phyloP scores from a whole-genome alignment of 2,113 vertebrate genomes.

The Butorides virescens region DNA sequence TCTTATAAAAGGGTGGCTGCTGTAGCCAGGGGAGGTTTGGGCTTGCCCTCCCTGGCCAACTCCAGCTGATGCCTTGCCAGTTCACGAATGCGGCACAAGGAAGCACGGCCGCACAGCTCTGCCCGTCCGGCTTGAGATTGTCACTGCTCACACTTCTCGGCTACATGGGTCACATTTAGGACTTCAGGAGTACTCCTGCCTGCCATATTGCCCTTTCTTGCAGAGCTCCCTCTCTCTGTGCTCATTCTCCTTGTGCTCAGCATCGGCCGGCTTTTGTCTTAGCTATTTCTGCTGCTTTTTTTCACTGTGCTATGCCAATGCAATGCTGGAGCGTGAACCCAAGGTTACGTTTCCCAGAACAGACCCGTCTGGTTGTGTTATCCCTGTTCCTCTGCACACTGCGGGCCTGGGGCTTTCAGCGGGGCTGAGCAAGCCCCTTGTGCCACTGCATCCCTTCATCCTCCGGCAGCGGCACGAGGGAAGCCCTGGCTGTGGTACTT shows the following conservation, averaged over 20 bases:
- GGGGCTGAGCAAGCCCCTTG: neutral
- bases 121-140: neutral
- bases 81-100: neutral
- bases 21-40: neutral
- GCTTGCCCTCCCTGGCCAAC: neutral
- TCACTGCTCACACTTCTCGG: neutral
- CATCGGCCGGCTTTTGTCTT: neutral
- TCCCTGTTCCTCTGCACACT: neutral
- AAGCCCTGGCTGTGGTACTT: neutral
- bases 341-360: neutral
- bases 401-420: neutral
- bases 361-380: neutral
- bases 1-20: neutral
- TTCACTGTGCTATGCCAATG: neutral
- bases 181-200: neutral
- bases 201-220: neutral
- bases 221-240: neutral
- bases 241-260: neutral
- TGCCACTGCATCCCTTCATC: neutral
- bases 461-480: neutral
- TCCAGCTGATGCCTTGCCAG: neutral
- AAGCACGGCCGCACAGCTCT: neutral
- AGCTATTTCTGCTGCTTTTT: neutral
- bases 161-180: neutral
- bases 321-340: neutral